Base-by-base conservation (phyloP, 2,888 invertebrate genomes). In the Drosophila parthenogenetica region DNA sequence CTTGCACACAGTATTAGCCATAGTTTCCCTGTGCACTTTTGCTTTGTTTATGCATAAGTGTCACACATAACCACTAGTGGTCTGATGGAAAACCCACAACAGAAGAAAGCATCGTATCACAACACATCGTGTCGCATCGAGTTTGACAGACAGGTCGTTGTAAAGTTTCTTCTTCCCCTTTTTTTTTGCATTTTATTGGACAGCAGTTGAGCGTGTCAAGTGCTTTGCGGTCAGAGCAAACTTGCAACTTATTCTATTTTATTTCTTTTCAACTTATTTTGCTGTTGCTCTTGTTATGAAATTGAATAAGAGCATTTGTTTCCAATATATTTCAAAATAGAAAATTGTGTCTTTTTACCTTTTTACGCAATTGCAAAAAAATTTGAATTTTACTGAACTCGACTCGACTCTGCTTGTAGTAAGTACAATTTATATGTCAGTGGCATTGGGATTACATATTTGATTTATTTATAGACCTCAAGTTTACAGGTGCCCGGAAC, bases 121-220 rank as follows among this genome's bases (percentile, higher is more conserved):
- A 13, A 22, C 19, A 13, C 13, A 35, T 35, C 13, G 35, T 35
- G 35, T 35, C 35, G 17, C 40, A 45, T 29, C 32, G 22, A 59
- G 51, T 61, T 62, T 43, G 42, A 48, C 64, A 65, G 45, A 65
- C 35, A 13, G 45, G 22, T 48, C 59, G 60, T 40, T 17, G 19
- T 45, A 37, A 69, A 66, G 68, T 61, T 71, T 29, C 29, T 29
- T 29, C 29, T 29, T 29, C 5, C 5, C 0, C 0, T 22, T 22
- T 22, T 22, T 25, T 29, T 79, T 62, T 83, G 85, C 87, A 87
- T 69, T 81, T 74, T 72, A 79, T 86, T 70, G 73, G 81, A 67
- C 73, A 73, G 69, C 76, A 82, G 71, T 79, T 77, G 87, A 85
- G 87, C 85, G 72, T 83, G 87, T 83, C 87, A 85, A 83, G 87